A percentile compares a stretch with the other conserved stretches of the same genome.
phyloP scores from a whole-genome alignment of 2,113 vertebrate genomes.

The Brachionichthys hirsutus region DNA sequence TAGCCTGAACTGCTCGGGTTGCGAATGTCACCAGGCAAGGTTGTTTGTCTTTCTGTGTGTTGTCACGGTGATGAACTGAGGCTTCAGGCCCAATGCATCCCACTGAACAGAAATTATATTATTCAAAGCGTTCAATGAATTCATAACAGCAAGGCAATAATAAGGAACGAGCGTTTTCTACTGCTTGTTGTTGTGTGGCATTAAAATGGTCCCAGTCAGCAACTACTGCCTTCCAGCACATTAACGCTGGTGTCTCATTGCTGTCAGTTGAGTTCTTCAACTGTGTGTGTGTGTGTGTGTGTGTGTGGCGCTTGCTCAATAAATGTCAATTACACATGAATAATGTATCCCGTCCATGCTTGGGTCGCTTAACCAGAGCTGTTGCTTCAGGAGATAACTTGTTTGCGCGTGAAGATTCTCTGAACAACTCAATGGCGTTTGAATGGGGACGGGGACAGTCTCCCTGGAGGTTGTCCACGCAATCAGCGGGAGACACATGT shows the following conservation, averaged over 20 bases:
- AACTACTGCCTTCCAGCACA: not conserved
- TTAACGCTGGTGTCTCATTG: no score
- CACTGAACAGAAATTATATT: not conserved
- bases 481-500: conserved; percentile 58
- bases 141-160: not conserved
- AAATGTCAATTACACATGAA: not conserved
- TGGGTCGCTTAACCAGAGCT: not conserved
- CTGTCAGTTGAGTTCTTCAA: no score
- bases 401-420: conserved; percentile 26
- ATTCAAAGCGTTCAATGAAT: not conserved
- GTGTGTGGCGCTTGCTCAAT: not conserved
- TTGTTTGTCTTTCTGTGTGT: no score
- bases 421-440: conserved; percentile 49
- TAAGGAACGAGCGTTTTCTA: not conserved
- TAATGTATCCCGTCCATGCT: not conserved
- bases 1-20: no score
- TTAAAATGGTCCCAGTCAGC: conserved; percentile 1
- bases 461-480: conserved; percentile 29
- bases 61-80: no score
- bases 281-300: no score
- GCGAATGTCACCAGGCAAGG: no score
- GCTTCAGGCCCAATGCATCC: no score
- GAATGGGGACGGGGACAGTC: conserved; percentile 28
- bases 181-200: not conserved
- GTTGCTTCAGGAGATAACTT: conserved; percentile 22